Percentiles rank a stretch among this genome's conserved stretches.
phyloP scores from a whole-genome alignment of 2,797 vertebrate genomes.

The Typhlichthys subterraneus region DNA sequence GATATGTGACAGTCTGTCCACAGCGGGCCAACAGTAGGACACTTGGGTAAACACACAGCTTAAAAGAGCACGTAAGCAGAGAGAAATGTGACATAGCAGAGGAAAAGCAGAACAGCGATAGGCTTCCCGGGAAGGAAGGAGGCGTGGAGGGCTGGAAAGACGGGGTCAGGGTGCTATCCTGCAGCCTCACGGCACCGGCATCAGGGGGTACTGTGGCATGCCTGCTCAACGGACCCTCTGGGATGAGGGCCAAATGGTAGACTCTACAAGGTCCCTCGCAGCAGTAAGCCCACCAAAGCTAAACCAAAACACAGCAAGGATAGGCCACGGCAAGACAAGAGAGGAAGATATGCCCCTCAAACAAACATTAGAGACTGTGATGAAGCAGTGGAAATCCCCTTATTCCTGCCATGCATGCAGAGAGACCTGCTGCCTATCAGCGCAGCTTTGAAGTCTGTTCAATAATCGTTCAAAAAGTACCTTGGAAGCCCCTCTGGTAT shows the following conservation, averaged over 20 bases:
- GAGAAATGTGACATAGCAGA: background rate
- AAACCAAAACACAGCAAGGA: background rate
- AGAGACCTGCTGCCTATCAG: constrained; percentile 1
- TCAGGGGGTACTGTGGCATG: constrained; percentile 7
- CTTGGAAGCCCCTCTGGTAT: no score
- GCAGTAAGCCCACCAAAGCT: background rate
- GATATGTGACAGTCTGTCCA: constrained; percentile 30
- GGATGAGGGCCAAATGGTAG: constrained; percentile 15
- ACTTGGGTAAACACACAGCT: background rate
- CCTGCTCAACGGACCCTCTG: constrained; percentile 10
- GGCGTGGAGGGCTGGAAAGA: background rate
- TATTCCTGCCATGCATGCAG: background rate
- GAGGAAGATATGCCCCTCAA: constrained; percentile 19
- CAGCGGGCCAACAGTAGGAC: background rate
- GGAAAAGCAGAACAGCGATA: background rate
- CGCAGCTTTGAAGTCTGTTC: constrained; percentile 3
- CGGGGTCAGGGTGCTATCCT: constrained; percentile 49
- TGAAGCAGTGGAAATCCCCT: constrained; percentile 31
- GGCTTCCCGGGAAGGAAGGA: constrained; percentile 3
- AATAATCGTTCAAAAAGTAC: background rate
- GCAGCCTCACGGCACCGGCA: constrained; percentile 20
- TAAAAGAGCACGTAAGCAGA: background rate
- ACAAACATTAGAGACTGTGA: constrained; percentile 11
- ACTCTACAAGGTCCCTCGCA: constrained; percentile 14
- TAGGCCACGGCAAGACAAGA: background rate